Percentiles rank a stretch among this genome's conserved stretches.
Conservation (phyloP, 2,113 vertebrate genomes). For the Apus apus region DNA sequence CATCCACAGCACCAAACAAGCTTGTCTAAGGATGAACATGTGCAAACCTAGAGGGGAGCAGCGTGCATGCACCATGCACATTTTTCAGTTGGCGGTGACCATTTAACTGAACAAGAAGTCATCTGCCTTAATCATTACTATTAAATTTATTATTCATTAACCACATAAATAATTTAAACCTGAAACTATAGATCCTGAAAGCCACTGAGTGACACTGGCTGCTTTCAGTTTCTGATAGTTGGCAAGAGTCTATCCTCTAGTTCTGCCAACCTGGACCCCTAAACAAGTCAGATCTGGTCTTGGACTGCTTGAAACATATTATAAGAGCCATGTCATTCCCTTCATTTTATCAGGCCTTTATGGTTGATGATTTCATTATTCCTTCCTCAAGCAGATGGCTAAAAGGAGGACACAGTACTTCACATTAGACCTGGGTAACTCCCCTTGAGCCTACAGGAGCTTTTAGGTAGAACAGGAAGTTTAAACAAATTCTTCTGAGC, state of each 20-base stretch:
- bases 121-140: conserved; percentile 64
- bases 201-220: neutral
- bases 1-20: neutral
- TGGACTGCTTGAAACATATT: neutral
- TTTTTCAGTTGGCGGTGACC: conserved; percentile 12
- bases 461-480: neutral
- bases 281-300: neutral
- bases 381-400: neutral
- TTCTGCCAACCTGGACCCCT: neutral
- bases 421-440: neutral
- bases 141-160: conserved; percentile 70
- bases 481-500: neutral
- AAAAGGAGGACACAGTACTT: neutral
- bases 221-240: neutral
- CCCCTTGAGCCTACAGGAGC: neutral
- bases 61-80: neutral
- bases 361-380: neutral
- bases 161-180: conserved; percentile 40
- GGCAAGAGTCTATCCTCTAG: neutral
- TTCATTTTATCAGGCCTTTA: neutral
- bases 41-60: neutral
- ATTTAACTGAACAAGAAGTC: conserved; percentile 51
- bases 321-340: neutral
- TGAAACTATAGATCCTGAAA: conserved; percentile 14
- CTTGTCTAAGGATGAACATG: neutral